Evolutionary conservation across 2,113 vertebrate genomes (phyloP), one percentile per base, ranked within the genome.

Genomic region (Dromaius novaehollandiae): DNA sequence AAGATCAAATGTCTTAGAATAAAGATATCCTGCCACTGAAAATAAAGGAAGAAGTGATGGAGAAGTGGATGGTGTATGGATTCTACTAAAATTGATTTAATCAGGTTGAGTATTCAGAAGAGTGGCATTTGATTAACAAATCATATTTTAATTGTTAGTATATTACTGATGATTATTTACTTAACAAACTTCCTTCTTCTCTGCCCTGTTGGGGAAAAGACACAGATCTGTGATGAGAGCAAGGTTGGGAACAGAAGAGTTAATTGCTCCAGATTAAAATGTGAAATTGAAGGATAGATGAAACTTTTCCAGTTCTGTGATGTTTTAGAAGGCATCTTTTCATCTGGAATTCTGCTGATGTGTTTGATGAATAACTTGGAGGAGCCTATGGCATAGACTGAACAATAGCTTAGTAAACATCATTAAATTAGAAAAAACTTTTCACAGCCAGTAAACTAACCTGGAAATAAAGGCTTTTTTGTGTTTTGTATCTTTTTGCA

Each of bases 41-140:
- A 94, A 88, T 80, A 82, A 86, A 93, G 85, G 69, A 1, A 60
- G 30, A 38, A 66, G 60, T 50, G 46, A 22, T 68, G 70, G 69
- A 91, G 86, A 83, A 84, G 89, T 94, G 89, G 79, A 89, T 61
- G 87, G 82, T 86, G 36, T 44, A 20, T 75, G 60, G 30, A 68
- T 94, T 69, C 61, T 69, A 19, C 69, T 86, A 13, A 94, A 77
- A 68, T 38, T 83, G 69, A 83, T 93, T 94, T 88, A 88, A 93
- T 93, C 28, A 20, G 42, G 15, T 55, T 86, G 69, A 84, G 87
- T 68, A 25, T 96, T 93, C 69, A 82, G 61, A 84, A 85, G 60
- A 51, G 55, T 88, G 87, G 78, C 64, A 86, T 95, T 53, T 86
- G 93, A 91, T 95, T 96, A 95, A 90, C 91, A 97, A 96, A 95